Evolutionary conservation across 2,888 invertebrate species (phyloP).

Genomic region (Magallana nippona): DNA sequence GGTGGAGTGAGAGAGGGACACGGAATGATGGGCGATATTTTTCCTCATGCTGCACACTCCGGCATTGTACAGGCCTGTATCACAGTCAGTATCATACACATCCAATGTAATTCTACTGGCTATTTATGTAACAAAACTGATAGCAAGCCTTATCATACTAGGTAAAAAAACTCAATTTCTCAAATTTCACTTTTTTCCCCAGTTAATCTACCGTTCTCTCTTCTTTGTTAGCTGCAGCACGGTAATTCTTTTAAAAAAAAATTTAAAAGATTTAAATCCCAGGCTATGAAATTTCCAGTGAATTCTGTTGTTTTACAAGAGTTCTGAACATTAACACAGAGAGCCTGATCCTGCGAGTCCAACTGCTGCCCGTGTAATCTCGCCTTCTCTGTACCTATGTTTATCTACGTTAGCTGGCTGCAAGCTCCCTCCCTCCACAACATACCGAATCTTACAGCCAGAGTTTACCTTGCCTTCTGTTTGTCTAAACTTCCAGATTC

Average conservation of each 20-base stretch:
- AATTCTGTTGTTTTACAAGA: too few relatives aligned
- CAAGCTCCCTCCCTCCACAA: neutral
- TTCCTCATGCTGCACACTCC: neutral
- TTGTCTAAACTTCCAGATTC: slow-evolving; percentile 30
- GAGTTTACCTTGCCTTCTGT: slow-evolving; percentile 9
- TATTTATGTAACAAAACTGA: slow-evolving; percentile 7
- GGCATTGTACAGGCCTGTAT: neutral
- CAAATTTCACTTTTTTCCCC: slow-evolving; percentile 17
- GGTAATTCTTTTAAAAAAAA: neutral
- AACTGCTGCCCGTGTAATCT: neutral
- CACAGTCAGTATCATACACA: slow-evolving; percentile 2
- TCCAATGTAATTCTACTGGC: slow-evolving; percentile 4
- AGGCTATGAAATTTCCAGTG: too few relatives aligned
- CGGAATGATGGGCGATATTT: neutral
- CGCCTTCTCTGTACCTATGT: slow-evolving; percentile 7
- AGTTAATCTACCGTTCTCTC: neutral
- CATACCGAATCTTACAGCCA: neutral
- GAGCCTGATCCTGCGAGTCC: neutral
- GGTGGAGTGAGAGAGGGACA: neutral
- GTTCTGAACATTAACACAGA: too few relatives aligned
- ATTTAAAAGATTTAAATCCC: too few relatives aligned
- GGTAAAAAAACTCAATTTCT: neutral
- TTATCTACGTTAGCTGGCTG: neutral
- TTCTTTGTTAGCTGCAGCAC: slow-evolving; percentile 3
- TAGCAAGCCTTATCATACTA: slow-evolving; percentile 4